Percentiles rank a stretch among this genome's conserved stretches.
Evolutionary conservation across 2,113 vertebrate species (phyloP).

Genomic region (Lagopus leucura): DNA sequence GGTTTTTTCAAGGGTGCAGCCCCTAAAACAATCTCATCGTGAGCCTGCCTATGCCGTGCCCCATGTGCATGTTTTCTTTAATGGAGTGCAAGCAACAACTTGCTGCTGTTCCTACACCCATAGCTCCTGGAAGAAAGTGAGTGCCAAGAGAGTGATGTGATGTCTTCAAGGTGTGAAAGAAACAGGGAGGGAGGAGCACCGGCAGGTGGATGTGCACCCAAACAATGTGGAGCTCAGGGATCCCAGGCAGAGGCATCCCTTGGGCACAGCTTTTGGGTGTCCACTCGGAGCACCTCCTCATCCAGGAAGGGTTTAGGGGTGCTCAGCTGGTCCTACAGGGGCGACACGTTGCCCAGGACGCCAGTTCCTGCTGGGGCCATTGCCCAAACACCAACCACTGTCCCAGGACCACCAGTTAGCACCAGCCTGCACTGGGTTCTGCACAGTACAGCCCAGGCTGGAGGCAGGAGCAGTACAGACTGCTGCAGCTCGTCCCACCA

Average conservation of each 20-base stretch:
- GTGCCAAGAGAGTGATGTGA: background rate
- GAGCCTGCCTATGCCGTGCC: background rate
- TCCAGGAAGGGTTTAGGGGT: background rate
- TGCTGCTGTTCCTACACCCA: background rate
- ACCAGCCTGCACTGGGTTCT: accelerated
- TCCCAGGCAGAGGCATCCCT: background rate
- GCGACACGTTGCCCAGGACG: background rate
- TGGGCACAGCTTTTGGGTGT: background rate
- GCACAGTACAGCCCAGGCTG: background rate
- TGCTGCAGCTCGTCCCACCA: accelerated
- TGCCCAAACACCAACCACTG: background rate
- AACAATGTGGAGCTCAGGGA: background rate
- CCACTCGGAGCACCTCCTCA: background rate
- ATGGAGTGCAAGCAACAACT: background rate
- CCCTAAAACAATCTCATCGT: background rate
- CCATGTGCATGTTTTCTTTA: background rate
- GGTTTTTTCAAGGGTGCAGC: background rate
- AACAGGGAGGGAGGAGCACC: no score
- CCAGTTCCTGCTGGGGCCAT: background rate
- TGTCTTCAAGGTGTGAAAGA: accelerated
- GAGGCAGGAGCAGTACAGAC: background rate
- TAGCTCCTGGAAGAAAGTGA: accelerated
- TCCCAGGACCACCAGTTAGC: accelerated
- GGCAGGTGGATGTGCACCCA: accelerated
- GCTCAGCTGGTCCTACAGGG: background rate